Conservation (phyloP, 2,797 vertebrate genomes). For the Cercopithecus hamlyni region DNA sequence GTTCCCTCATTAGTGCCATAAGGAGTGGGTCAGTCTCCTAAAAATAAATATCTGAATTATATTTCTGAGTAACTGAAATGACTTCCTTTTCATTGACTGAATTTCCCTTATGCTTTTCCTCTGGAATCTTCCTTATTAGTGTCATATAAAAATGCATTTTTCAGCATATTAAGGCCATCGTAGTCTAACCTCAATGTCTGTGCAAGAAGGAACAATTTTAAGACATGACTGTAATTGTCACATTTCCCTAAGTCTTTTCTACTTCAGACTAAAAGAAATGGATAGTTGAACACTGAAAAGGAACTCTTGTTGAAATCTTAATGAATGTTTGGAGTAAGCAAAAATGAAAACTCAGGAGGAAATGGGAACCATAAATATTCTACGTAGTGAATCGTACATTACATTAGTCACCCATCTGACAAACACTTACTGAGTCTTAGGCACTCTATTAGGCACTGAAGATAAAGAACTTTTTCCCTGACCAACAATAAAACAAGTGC, state of each 20-base stretch:
- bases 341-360: neutral
- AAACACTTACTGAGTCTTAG: neutral
- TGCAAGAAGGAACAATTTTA: neutral
- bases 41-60: neutral
- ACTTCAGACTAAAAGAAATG: neutral
- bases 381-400: neutral
- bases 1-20: neutral
- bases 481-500: neutral
- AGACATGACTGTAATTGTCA: neutral
- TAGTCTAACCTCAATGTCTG: neutral
- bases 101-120: neutral
- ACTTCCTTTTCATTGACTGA: neutral
- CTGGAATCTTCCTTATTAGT: neutral
- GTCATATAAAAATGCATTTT: neutral
- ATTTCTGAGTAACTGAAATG: slow-evolving; percentile 8
- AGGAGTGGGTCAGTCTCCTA: neutral
- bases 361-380: neutral
- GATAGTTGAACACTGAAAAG: neutral
- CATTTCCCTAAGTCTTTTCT: neutral
- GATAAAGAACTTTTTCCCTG: neutral
- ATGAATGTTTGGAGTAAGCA: neutral
- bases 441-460: neutral
- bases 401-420: neutral
- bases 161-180: neutral
- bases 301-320: neutral